A percentile compares a stretch with the other conserved stretches of the same genome.
phyloP scores from a whole-genome alignment of 53 echinoderm and acorn worm species.

The Hippasteria phrygiana region DNA sequence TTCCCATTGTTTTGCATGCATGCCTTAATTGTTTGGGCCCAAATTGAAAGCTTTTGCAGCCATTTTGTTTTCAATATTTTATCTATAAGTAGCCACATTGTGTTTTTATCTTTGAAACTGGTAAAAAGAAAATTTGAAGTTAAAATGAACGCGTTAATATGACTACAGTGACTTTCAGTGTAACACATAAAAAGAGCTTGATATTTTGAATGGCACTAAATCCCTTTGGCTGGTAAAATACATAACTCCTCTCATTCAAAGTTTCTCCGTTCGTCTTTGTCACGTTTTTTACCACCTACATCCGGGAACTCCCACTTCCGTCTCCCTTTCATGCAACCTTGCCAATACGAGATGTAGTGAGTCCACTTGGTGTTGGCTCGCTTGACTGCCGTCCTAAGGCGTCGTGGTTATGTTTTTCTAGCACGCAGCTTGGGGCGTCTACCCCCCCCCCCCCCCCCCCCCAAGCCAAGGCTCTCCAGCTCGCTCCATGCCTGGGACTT shows the following conservation, averaged over 20 bases:
- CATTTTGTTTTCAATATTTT: no score
- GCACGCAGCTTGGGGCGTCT: slow-evolving; percentile 43
- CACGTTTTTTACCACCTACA: slow-evolving; percentile 24
- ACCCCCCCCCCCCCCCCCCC: slow-evolving; percentile 9
- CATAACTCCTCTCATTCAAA: not conserved
- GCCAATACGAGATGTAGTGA: slow-evolving; percentile 14
- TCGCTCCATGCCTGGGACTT: slow-evolving; percentile 31
- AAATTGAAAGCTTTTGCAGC: no score
- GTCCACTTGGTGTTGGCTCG: slow-evolving; percentile 1
- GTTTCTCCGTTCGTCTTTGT: not conserved
- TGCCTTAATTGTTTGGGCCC: no score
- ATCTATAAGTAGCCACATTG: no score
- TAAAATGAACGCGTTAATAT: no score
- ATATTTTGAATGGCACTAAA: no score
- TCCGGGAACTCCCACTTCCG: slow-evolving; percentile 61
- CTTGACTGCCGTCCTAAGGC: slow-evolving; percentile 34
- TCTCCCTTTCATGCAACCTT: slow-evolving; percentile 40
- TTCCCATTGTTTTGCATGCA: no score
- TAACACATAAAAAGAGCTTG: no score
- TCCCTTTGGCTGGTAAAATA: no score
- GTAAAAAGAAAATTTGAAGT: no score
- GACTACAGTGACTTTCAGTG: no score
- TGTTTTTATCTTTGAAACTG: no score
- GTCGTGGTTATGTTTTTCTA: slow-evolving; percentile 61
- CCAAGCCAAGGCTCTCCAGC: not conserved